Evolutionary conservation across 53 echinoderm and acorn worm species (phyloP), one percentile per base, ranked within the genome.

Genomic region (Hippasteria phrygiana): DNA sequence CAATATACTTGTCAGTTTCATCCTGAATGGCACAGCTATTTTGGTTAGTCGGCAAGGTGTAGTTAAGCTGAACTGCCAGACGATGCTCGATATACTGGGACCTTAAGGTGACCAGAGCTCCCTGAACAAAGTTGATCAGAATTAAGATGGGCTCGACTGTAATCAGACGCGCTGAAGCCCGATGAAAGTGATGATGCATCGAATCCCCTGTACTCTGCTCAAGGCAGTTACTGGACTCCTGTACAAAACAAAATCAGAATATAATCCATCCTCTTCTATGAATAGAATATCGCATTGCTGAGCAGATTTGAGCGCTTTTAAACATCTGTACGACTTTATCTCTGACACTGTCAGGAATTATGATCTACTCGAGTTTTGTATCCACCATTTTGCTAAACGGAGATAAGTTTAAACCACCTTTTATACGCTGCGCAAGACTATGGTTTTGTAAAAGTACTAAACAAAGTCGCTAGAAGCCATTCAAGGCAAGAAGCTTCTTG

Each of bases 1-100:
- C 92, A 36, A 92, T 92, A 46, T 22, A 20, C 2, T 51, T 35
- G 1, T 53, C 64, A 53, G 92, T 81, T 35, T 54, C 33, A 26
- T 67, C 88, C 71, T 75, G 35, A 16, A 45, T 59, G 20, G 37
- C 16, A 38, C 47, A 72, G 59, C 88, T 71, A 2, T 80, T 72
- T 13, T 74, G 43, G 32, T 88, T 62, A 18, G 88, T 73, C 8
- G 92, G 92, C 4, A 88, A 37, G 0, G 73, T 92, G 81, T 88
- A 92, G 74, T 92, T 80, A 33, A 73, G 28, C 1, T 73, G 38
- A 8, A 32, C 41, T 0, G 92, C 92, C 7, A 92, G 88, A 11
- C 92, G 87, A 28, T 62, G 72, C 87, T 92, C 88, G 36, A 88
- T 80, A 64, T 92, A 92, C 59, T 88, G 79, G 24, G 88, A 79